Conservation (phyloP, 2,113 vertebrate genomes). For the Oceanodroma tethys region DNA sequence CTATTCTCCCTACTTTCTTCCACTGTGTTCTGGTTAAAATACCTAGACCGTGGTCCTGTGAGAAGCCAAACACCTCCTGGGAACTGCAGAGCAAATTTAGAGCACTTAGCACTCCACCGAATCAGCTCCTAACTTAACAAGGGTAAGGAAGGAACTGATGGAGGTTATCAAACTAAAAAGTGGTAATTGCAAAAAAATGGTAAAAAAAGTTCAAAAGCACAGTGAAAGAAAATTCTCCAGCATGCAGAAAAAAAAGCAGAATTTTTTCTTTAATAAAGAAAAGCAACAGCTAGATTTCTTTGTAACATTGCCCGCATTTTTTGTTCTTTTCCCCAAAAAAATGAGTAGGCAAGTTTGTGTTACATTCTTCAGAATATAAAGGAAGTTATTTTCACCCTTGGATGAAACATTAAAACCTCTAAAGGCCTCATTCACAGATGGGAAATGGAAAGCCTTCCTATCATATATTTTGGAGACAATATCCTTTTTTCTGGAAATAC, state of each 20-base stretch:
- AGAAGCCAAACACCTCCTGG: constrained; percentile 24
- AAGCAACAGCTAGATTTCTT: not conserved
- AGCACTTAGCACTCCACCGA: not conserved
- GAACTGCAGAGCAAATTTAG: constrained; percentile 41
- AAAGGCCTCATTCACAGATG: constrained; percentile 8
- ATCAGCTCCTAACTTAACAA: not conserved
- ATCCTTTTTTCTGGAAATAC: constrained; percentile 53
- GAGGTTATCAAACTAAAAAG: constrained; percentile 7
- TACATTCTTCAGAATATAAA: not conserved
- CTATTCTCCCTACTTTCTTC: not conserved
- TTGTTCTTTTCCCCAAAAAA: not conserved
- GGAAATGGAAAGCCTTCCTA: constrained; percentile 42
- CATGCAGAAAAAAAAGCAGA: not conserved
- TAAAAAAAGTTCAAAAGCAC: not conserved
- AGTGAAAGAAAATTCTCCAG: not conserved
- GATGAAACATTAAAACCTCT: constrained; percentile 31
- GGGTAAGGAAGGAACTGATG: not conserved
- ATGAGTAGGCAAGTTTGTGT: not conserved
- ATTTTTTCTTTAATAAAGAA: not conserved
- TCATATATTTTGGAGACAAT: constrained; percentile 44
- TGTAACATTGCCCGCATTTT: not conserved
- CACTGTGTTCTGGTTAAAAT: constrained; percentile 19
- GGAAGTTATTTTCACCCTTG: constrained; percentile 24
- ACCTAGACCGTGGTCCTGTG: not conserved
- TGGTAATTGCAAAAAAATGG: not conserved